A percentile compares a stretch with the other conserved stretches of the same genome.
Conservation (phyloP, 2,113 vertebrate genomes). For the Balaeniceps rex region DNA sequence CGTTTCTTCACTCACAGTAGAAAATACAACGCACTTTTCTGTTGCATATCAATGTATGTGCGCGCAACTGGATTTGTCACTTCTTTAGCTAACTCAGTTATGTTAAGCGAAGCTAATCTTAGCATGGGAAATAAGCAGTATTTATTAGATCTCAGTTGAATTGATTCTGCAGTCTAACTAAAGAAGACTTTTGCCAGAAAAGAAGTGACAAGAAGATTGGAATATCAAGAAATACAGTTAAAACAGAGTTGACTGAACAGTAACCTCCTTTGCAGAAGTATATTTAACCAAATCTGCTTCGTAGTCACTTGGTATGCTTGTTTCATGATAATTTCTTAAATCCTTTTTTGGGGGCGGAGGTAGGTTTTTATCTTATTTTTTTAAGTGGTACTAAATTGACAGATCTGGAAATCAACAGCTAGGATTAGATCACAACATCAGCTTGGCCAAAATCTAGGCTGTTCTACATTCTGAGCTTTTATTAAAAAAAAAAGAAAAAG, state of each 20-base stretch:
- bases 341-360: neutral
- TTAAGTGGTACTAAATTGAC: neutral
- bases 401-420: neutral
- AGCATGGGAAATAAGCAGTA: neutral
- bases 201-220: neutral
- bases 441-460: neutral
- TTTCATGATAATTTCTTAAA: neutral
- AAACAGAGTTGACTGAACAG: neutral
- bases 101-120: neutral
- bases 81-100: neutral
- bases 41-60: neutral
- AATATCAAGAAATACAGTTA: neutral
- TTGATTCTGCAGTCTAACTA: neutral
- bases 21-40: neutral
- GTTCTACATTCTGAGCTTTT: neutral
- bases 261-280: neutral
- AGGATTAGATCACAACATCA: neutral
- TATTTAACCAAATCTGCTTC: neutral
- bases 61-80: neutral
- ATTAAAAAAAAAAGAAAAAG: fast-evolving
- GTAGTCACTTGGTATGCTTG: neutral
- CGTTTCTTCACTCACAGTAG: neutral
- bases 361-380: neutral
- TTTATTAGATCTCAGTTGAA: neutral
- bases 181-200: neutral